Evolutionary conservation across 1,140 invertebrate species (phyloP).

Genomic region (Frieseomelitta varia): DNA sequence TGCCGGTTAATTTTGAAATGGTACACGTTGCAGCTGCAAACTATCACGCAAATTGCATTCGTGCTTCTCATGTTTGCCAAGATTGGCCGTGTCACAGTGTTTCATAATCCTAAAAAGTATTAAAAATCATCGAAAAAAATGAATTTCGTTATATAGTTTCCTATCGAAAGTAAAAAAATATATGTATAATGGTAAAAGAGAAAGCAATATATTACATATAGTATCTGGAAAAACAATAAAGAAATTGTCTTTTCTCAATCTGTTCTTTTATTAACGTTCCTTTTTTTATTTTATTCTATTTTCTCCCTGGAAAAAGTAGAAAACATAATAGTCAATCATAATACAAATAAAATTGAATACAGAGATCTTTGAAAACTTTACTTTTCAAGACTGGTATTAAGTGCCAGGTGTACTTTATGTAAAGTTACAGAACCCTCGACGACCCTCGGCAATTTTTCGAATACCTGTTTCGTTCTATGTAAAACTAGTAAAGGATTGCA

Average conservation of each 20-base stretch:
- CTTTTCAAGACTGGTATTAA: constrained; percentile 2
- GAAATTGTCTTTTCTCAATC: neutral
- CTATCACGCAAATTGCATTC: neutral
- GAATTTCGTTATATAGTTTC: neutral
- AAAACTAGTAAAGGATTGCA: neutral
- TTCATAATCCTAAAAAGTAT: no score
- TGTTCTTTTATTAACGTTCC: no score
- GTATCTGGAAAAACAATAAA: neutral
- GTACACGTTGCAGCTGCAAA: neutral
- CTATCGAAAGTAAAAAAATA: neutral
- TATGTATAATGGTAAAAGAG: no score
- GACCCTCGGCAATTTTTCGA: neutral
- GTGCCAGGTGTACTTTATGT: constrained; percentile 33
- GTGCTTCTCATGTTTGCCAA: neutral
- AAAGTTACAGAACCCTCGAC: constrained; percentile 1
- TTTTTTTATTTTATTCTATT: neutral
- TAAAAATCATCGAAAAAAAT: neutral
- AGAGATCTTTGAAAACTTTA: neutral
- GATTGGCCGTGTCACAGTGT: neutral
- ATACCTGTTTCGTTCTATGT: constrained; percentile 16
- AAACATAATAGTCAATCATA: neutral
- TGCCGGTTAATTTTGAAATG: constrained; percentile 36
- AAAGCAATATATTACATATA: neutral
- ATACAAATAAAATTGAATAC: neutral
- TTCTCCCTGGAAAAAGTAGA: neutral